Evolutionary conservation across 2,888 invertebrate genomes (phyloP).

Genomic region (Thalpophila matura): DNA sequence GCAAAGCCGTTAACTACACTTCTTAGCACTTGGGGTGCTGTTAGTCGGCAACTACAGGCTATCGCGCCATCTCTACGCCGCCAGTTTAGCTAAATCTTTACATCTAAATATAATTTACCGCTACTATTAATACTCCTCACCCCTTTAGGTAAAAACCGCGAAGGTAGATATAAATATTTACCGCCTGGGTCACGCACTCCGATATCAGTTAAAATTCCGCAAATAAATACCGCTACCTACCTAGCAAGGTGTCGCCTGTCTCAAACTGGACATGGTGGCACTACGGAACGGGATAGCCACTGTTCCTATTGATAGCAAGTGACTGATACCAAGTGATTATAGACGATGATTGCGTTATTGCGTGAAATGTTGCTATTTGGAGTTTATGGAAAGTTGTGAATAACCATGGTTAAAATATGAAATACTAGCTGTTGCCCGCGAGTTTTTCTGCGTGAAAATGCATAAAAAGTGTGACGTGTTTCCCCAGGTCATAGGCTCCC

Average conservation of each 20-base stretch:
- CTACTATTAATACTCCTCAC: slow-evolving; percentile 20
- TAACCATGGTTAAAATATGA: too few species aligned
- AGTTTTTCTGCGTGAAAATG: too few species aligned
- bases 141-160: slow-evolving; percentile 28
- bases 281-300: slow-evolving; percentile 51
- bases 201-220: slow-evolving; percentile 67
- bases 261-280: slow-evolving; percentile 49
- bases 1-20: not conserved
- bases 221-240: slow-evolving; percentile 58
- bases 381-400: too few species aligned
- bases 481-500: too few species aligned
- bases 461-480: too few species aligned
- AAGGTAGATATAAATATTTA: slow-evolving; percentile 43
- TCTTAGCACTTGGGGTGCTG: slow-evolving; percentile 4
- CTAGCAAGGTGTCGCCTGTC: slow-evolving; percentile 51
- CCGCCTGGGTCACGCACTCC: slow-evolving; percentile 51
- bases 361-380: not conserved
- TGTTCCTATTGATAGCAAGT: slow-evolving; percentile 36
- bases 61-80: slow-evolving; percentile 25
- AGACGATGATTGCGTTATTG: not conserved
- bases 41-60: slow-evolving; percentile 3
- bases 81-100: slow-evolving; percentile 5
- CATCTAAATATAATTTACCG: slow-evolving; percentile 44
- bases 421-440: too few species aligned
- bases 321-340: not conserved